Percentiles rank a stretch among this genome's conserved stretches.
phyloP scores from a whole-genome alignment of 2,888 invertebrate genomes.

The Palloptera scutellata region DNA sequence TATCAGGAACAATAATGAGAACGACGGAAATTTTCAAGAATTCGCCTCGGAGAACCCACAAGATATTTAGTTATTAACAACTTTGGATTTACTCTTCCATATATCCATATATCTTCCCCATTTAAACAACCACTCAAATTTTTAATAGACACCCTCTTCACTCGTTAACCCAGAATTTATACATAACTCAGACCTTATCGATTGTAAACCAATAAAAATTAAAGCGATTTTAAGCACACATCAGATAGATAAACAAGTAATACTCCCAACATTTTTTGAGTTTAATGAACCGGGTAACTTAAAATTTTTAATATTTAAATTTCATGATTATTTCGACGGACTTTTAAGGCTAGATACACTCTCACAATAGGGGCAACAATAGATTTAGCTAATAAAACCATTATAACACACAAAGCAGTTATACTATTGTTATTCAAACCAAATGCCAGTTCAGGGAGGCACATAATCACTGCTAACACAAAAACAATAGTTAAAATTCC shows the following conservation, averaged over 20 bases:
- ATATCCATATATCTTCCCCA: slow-evolving; percentile 30
- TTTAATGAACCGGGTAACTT: slow-evolving; percentile 18
- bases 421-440: slow-evolving; percentile 32
- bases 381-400: slow-evolving; percentile 29
- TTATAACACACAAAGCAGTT: slow-evolving; percentile 30
- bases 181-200: slow-evolving; percentile 9
- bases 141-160: slow-evolving; percentile 31
- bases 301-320: slow-evolving; percentile 34
- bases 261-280: slow-evolving; percentile 23
- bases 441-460: slow-evolving; percentile 29
- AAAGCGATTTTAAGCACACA: slow-evolving; percentile 32
- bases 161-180: slow-evolving; percentile 37
- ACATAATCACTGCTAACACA: slow-evolving; percentile 19
- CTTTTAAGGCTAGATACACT: slow-evolving; percentile 38
- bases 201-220: slow-evolving; percentile 25
- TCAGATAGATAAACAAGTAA: slow-evolving; percentile 30
- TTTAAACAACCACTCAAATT: slow-evolving; percentile 33
- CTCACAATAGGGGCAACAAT: slow-evolving; percentile 31
- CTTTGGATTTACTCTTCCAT: slow-evolving; percentile 26
- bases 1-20: not conserved
- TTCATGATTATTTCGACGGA: slow-evolving; percentile 41
- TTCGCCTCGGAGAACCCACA: slow-evolving; percentile 20
- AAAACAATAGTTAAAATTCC: slow-evolving; percentile 32
- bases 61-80: slow-evolving; percentile 31
- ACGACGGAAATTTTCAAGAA: slow-evolving; percentile 22